Evolutionary conservation across 2,888 invertebrate species (phyloP).

Genomic region (Tyria jacobaeae): DNA sequence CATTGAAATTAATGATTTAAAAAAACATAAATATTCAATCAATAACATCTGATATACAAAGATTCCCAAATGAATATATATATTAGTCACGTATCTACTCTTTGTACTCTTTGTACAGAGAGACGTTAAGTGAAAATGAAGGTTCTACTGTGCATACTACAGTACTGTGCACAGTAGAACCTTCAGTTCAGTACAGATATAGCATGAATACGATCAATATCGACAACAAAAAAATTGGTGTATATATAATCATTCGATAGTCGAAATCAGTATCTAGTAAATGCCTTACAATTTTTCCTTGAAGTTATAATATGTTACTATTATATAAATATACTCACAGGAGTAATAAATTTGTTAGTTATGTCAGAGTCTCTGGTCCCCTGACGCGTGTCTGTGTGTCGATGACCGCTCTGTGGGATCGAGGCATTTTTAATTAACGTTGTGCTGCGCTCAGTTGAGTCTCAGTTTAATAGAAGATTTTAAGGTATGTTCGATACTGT

Average conservation of each 20-base stretch:
- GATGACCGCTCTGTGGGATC: slow-evolving; percentile 36
- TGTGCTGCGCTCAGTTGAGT: slow-evolving; percentile 15
- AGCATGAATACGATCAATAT: background rate
- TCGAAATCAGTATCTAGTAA: background rate
- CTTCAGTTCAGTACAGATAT: no score
- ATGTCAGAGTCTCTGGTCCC: slow-evolving; percentile 18
- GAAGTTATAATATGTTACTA: background rate
- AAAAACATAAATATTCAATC: no score
- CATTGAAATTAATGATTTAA: no score
- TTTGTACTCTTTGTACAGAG: no score
- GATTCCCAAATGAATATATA: no score
- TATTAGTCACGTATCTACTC: no score
- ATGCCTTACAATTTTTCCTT: slow-evolving; percentile 10
- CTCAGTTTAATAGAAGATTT: slow-evolving; percentile 20
- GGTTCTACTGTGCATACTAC: no score
- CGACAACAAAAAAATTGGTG: no score
- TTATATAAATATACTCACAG: slow-evolving; percentile 16
- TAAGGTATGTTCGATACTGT: slow-evolving; percentile 14
- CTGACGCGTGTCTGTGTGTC: slow-evolving; percentile 25
- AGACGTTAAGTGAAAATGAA: no score
- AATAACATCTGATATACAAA: no score
- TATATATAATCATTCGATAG: background rate
- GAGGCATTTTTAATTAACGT: slow-evolving; percentile 24
- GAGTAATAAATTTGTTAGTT: slow-evolving; percentile 24
- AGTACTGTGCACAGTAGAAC: no score